Evolutionary conservation across 2,888 invertebrate genomes (phyloP), one percentile per base, ranked within the genome.

Genomic region (Atethmia centrago): DNA sequence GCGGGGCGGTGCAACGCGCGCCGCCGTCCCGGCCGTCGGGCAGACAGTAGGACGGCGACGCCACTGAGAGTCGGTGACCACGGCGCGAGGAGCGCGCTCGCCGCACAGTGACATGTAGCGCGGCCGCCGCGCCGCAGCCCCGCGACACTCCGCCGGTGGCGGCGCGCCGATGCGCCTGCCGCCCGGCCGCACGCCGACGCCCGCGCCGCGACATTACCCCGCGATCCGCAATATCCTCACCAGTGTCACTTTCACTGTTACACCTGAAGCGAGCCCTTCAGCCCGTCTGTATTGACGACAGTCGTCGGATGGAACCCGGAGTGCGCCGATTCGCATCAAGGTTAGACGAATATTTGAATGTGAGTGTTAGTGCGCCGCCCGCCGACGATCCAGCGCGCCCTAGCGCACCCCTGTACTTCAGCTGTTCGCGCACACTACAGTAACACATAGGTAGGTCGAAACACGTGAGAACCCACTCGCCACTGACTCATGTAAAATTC

Each of bases 41-140:
- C 92, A 96, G 96, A 96, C 96, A 96, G 96, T 96, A 95, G 96
- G 96, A 96, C 96, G 96, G 95, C 96, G 95, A 94, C 95, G 95
- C 94, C 94, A 94, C 95, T 95, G 94, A 93, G 95, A 95, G 95
- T 94, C 96, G 96, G 96, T 94, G 95, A 95, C 94, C 95, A 95
- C 92, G 93, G 95, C 95, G 95, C 95, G 94, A 94, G 92, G 91
- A 95, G 94, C 94, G 95, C 95, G 95, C 95, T 94, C 95, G 94
- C 94, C 94, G 95, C 94, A 93, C 94, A 91, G 95, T 95, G 95
- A 94, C 95, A 95, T 95, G 95, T 95, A 95, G 95, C 94, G 95
- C 94, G 95, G 94, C 93, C 94, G 92, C 90, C 93, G 94, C 93
- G 94, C 93, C 94, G 94, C 94, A 94, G 93, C 94, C 93, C 92